Evolutionary conservation across 2,113 vertebrate species (phyloP).

Genomic region (Tachuris rubrigastra): DNA sequence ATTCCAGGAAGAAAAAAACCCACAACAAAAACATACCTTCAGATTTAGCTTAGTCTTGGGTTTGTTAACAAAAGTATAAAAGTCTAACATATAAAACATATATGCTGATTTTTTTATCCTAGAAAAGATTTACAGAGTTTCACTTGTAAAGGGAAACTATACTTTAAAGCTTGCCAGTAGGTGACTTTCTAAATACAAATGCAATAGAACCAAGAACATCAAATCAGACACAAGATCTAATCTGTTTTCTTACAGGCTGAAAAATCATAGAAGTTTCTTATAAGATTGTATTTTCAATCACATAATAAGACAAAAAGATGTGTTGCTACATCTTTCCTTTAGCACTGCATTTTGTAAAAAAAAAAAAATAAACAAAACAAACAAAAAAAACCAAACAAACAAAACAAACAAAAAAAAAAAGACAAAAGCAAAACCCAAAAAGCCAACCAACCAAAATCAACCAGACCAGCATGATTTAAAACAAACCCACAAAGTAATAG

Average conservation of each 20-base stretch:
- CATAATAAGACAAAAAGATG: background rate
- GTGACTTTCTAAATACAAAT: background rate
- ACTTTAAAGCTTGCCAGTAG: background rate
- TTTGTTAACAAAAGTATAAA: background rate
- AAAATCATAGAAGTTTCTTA: background rate
- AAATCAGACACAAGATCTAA: background rate
- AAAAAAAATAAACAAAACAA: background rate
- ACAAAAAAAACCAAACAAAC: background rate
- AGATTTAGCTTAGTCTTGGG: background rate
- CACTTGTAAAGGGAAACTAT: background rate
- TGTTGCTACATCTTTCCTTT: background rate
- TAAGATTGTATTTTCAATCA: background rate
- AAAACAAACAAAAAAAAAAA: background rate
- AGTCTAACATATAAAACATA: background rate
- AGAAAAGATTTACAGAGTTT: background rate
- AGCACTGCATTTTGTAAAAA: background rate
- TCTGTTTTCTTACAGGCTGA: background rate
- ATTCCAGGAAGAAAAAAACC: background rate
- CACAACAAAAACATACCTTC: background rate
- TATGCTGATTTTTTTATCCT: background rate
- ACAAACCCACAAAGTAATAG: background rate
- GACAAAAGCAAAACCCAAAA: background rate
- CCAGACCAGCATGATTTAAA: fast-evolving
- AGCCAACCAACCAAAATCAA: background rate
- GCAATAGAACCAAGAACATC: background rate